These are phyloP conservation scores for Hypselothyrea guttata DNA, from an alignment of 2,888 invertebrate species.

Conservation along the genomic window DNA sequence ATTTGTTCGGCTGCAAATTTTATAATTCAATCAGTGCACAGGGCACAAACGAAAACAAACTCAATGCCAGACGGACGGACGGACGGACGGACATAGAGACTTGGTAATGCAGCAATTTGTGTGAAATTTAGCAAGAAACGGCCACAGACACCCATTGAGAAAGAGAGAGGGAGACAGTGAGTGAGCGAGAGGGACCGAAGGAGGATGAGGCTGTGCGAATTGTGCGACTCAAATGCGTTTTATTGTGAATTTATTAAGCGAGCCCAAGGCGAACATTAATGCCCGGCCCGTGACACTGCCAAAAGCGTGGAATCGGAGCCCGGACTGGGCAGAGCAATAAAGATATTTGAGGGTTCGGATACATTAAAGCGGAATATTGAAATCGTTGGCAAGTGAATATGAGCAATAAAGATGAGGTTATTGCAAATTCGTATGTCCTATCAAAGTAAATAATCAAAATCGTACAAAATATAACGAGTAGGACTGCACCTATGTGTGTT, in stretches of 20 bases:
- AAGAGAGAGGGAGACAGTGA: constrained; percentile 3
- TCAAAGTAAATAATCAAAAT: too few relatives aligned
- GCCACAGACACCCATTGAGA: background rate
- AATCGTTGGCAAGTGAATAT: constrained; percentile 37
- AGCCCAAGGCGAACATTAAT: constrained; percentile 76
- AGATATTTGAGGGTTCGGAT: constrained; percentile 37
- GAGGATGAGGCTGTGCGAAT: constrained; percentile 21
- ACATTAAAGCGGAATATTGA: constrained; percentile 56
- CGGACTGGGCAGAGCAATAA: constrained; percentile 38
- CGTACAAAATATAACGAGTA: too few relatives aligned
- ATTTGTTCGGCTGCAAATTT: constrained; percentile 77
- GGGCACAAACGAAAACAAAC: constrained; percentile 32
- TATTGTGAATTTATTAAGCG: constrained; percentile 77
- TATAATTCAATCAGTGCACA: constrained; percentile 76
- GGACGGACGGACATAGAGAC: constrained; percentile 42
- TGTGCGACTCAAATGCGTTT: constrained; percentile 72
- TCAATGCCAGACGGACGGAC: constrained; percentile 2
- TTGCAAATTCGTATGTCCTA: constrained; percentile 24
- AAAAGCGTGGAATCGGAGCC: constrained; percentile 3
- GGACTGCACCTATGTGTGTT: too few relatives aligned
- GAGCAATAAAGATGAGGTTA: constrained; percentile 32
- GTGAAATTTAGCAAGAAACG: constrained; percentile 41
- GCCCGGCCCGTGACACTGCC: constrained; percentile 45
- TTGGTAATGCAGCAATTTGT: constrained; percentile 78
- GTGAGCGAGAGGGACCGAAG: constrained; percentile 5